A percentile compares a stretch with the other conserved stretches of the same genome.
Evolutionary conservation across 2,797 vertebrate species (phyloP).

Genomic region (Cyprinodon diabolis): DNA sequence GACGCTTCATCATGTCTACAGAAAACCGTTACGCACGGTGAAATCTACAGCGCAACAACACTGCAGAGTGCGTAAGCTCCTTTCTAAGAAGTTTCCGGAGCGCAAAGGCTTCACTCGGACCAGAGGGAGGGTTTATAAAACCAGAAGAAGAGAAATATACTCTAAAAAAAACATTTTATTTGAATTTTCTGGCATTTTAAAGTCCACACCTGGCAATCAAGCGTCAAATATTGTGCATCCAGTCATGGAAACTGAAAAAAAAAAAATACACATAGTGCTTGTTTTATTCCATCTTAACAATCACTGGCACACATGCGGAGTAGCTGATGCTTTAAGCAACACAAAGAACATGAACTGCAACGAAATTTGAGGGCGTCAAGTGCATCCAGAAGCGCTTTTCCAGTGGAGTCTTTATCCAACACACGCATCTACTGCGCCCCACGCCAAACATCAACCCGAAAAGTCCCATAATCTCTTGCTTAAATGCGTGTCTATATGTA

Average conservation of each 20-base stretch:
- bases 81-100: neutral
- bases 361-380: neutral
- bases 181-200: neutral
- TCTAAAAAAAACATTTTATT: neutral
- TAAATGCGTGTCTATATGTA: neutral
- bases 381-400: neutral
- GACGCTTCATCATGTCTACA: neutral
- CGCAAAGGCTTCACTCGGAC: neutral
- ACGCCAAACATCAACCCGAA: neutral
- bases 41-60: neutral
- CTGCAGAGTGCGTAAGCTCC: neutral
- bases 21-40: neutral
- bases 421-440: neutral
- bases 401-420: neutral
- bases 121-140: neutral
- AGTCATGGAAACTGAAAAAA: constrained; percentile 7
- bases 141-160: too few relatives aligned
- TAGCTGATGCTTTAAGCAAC: neutral
- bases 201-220: constrained; percentile 35
- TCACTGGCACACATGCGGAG: neutral
- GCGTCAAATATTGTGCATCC: constrained; percentile 49
- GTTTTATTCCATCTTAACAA: neutral
- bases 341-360: neutral
- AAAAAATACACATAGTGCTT: neutral
- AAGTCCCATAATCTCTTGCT: neutral